Conservation (phyloP, 2,797 vertebrate species). For the Lerista edwardsae region DNA sequence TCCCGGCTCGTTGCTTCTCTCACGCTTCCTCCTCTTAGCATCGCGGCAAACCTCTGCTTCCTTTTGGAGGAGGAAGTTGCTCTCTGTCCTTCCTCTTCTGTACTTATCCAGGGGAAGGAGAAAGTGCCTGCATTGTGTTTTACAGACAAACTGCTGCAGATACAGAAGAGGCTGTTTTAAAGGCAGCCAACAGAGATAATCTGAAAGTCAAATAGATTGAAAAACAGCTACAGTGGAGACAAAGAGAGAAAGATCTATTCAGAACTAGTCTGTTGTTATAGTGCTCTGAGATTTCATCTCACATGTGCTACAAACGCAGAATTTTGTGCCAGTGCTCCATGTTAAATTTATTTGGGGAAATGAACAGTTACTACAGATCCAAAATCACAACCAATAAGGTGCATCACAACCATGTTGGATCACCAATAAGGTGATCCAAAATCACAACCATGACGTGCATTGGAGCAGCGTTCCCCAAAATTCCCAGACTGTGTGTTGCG, state of each 20-base stretch:
- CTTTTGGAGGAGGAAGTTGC: conserved; percentile 7
- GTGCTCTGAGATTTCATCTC: not conserved
- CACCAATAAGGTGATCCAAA: no score
- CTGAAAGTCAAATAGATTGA: not conserved
- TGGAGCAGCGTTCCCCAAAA: no score
- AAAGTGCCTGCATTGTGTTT: not conserved
- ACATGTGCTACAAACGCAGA: not conserved
- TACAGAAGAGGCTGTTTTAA: not conserved
- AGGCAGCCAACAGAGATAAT: not conserved
- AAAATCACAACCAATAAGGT: not conserved
- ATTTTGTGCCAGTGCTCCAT: not conserved
- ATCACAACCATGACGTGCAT: no score
- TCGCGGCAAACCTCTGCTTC: fast-evolving
- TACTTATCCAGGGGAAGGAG: not conserved
- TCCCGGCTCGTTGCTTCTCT: not conserved
- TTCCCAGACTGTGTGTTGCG: no score
- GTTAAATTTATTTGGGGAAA: not conserved
- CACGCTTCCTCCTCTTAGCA: not conserved
- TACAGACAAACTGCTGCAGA: not conserved
- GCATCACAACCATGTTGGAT: no score
- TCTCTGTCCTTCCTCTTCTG: conserved; percentile 2
- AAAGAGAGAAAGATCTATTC: not conserved
- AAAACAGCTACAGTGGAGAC: no score
- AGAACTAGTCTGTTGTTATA: not conserved
- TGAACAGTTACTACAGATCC: not conserved